Evolutionary conservation across 2,113 vertebrate genomes (phyloP), one percentile per base, ranked within the genome.

Genomic region (Saccopteryx bilineata): DNA sequence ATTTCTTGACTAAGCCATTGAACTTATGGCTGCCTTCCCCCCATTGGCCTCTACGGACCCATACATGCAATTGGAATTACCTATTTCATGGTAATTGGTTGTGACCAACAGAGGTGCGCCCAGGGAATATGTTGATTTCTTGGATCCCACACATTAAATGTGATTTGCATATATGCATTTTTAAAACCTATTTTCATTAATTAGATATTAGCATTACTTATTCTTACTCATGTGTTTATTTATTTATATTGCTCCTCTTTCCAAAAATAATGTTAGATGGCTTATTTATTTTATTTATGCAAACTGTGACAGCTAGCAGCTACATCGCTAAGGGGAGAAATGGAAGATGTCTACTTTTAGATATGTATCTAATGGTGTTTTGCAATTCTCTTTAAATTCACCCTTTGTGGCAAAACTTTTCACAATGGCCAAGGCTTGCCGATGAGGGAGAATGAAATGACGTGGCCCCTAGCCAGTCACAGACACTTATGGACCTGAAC

Each of bases 161-260:
- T 90, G 21, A 88, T 97, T 95, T 93, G 87, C 60, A 85, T 87
- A 14, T 58, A 54, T 78, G 52, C 71, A 54, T 94, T 95, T 93
- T 75, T 17, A 94, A 97, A 91, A 52, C 8, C 3, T 14, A 15
- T 86, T 80, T 89, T 90, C 65, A 85, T 94, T 95, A 91, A 96
- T 86, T 95, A 24, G 24, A 2, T n/a, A 19, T 90, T 94, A 79
- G 60, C 48, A 74, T 93, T 92, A 78, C 94, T 95, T 93, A 83
- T 89, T 83, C 58, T 71, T 83, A 87, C 84, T 60, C 87, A 9
- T 94, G 31, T 85, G 90, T 90, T 33, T 93, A 26, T 94, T 94
- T 93, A 86, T 91, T 96, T 95, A 72, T 96, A 68, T 97, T 91
- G 54, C 69, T 93, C 9, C 19, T 85, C 31, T 93, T 97, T 96